Conservation (phyloP, 2,113 vertebrate genomes). For the Lontra canadensis region DNA sequence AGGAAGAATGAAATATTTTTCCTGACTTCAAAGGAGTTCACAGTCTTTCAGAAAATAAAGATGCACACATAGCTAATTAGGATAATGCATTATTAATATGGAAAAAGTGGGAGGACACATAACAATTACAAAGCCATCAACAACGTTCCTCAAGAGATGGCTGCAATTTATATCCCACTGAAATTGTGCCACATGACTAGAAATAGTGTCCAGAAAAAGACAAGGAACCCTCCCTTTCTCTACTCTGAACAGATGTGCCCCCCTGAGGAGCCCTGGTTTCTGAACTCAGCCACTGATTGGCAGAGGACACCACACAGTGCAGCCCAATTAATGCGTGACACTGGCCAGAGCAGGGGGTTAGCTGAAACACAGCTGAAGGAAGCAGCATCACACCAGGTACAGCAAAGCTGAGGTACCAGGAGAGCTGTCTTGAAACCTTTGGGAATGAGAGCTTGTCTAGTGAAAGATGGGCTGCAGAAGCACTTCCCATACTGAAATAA, state of each 20-base stretch:
- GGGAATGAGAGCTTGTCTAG: not conserved
- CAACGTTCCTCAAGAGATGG: not conserved
- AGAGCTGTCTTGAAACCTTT: not conserved
- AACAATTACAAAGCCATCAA: not conserved
- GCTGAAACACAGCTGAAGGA: not conserved
- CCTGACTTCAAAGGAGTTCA: not conserved
- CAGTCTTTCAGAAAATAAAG: not conserved
- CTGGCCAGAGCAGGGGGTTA: not conserved
- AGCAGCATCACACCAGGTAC: not conserved
- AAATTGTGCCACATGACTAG: not conserved
- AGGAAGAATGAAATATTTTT: not conserved
- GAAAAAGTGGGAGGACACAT: not conserved
- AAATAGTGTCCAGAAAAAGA: not conserved
- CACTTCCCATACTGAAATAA: not conserved
- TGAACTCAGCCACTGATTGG: not conserved
- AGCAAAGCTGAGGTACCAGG: not conserved
- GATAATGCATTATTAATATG: not conserved
- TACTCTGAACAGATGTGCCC: not conserved
- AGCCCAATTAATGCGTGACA: accelerated
- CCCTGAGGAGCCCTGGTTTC: not conserved
- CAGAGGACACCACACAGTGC: not conserved
- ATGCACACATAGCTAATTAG: not conserved
- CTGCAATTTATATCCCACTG: not conserved
- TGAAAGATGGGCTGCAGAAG: not conserved
- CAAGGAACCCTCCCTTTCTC: not conserved